phyloP scores from a whole-genome alignment of 2,797 vertebrate genomes.

The Characodon lateralis region DNA sequence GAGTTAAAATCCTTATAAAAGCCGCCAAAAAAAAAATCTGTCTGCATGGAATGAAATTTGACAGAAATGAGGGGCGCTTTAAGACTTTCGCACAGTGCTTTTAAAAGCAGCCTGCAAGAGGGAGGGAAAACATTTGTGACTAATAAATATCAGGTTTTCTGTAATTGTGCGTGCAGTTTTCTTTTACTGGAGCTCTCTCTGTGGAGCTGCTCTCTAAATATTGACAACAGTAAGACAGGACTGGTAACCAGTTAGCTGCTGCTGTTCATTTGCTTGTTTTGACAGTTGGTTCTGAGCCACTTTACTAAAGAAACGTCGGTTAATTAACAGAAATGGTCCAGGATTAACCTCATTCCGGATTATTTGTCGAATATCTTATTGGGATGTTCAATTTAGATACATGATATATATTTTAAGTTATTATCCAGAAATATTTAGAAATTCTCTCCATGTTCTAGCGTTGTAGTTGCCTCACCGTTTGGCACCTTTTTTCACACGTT shows the following conservation, averaged over 20 bases:
- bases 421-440: too few relatives aligned
- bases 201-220: constrained; percentile 42
- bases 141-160: not conserved
- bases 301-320: not conserved
- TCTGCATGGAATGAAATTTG: not conserved
- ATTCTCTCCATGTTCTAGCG: too few relatives aligned
- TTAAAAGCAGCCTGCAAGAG: not conserved
- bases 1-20: not conserved
- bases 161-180: not conserved
- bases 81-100: not conserved
- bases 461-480: not conserved
- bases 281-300: not conserved
- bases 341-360: rapidly evolving
- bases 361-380: too few relatives aligned
- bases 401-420: too few relatives aligned
- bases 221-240: constrained; percentile 39
- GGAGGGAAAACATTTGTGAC: not conserved
- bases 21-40: not conserved
- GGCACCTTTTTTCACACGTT: not conserved
- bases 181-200: not conserved
- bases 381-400: not conserved
- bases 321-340: not conserved
- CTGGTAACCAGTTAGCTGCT: constrained; percentile 2
- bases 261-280: not conserved
- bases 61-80: not conserved